These are phyloP conservation scores for Drosophila bocqueti DNA, from an alignment of 1,140 invertebrate genomes.

Conservation along the genomic window DNA sequence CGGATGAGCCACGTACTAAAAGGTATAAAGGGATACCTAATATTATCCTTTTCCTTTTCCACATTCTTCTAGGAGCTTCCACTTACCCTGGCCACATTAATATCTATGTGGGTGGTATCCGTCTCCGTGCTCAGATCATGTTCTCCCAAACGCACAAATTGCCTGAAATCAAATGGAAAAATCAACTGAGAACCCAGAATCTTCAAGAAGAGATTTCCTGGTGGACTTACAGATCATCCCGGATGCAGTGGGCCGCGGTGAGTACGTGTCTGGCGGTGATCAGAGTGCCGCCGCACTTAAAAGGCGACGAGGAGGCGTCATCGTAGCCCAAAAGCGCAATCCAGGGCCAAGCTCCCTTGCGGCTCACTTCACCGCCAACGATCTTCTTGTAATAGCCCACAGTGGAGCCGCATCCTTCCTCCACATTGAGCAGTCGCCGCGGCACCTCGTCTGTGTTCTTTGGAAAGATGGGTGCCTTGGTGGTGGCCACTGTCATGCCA, in stretches of 20 bases:
- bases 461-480: not conserved
- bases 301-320: slow-evolving; percentile 60
- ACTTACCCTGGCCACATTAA: slow-evolving; percentile 54
- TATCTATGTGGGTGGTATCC: slow-evolving; percentile 68
- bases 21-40: not conserved
- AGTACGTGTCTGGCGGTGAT: slow-evolving; percentile 78
- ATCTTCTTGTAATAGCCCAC: slow-evolving; percentile 81
- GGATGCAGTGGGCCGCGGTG: slow-evolving; percentile 82
- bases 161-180: slow-evolving; percentile 17
- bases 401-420: slow-evolving; percentile 83
- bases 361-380: slow-evolving; percentile 83
- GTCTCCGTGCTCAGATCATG: slow-evolving; percentile 74
- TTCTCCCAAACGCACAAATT: slow-evolving; percentile 78
- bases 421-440: slow-evolving; percentile 56
- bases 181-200: not conserved
- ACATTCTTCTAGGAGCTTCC: no score
- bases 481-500: slow-evolving; percentile 18
- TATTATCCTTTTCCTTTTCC: not conserved
- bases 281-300: slow-evolving; percentile 82
- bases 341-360: slow-evolving; percentile 82
- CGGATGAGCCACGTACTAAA: slow-evolving; percentile 56
- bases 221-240: slow-evolving; percentile 59
- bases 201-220: no score
- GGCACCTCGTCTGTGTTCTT: slow-evolving; percentile 53
- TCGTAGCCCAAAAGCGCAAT: slow-evolving; percentile 76